phyloP scores from a whole-genome alignment of 2,888 invertebrate genomes.

The Eristalis intricaria region DNA sequence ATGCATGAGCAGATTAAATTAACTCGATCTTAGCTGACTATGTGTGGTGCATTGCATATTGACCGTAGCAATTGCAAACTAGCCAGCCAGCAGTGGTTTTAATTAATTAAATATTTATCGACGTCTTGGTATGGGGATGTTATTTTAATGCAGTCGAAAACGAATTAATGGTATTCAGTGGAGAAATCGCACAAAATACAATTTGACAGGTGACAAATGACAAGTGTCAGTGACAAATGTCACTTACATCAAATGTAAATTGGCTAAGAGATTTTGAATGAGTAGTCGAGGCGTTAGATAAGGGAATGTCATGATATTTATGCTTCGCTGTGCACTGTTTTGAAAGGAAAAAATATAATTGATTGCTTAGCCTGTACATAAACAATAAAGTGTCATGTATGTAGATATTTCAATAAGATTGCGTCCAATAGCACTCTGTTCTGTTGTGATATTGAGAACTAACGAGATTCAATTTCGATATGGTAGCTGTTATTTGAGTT shows the following conservation, averaged over 20 bases:
- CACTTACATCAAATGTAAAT: conserved; percentile 12
- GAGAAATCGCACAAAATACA: conserved; percentile 59
- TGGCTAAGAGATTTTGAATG: not conserved
- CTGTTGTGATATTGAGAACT: too few relatives aligned
- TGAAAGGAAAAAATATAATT: not conserved
- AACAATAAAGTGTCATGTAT: not conserved
- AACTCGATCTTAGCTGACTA: conserved; percentile 29
- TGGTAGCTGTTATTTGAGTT: too few relatives aligned
- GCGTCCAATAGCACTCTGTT: too few relatives aligned
- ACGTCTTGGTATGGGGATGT: conserved; percentile 63
- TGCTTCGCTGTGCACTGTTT: not conserved
- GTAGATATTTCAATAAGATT: not conserved
- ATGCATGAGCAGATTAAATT: conserved; percentile 48
- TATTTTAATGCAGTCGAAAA: conserved; percentile 57
- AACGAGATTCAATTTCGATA: too few relatives aligned
- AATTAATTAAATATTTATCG: conserved; percentile 66
- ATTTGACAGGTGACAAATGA: conserved; percentile 61
- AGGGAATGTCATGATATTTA: not conserved
- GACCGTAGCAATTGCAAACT: conserved; percentile 8
- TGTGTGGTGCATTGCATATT: conserved; percentile 7
- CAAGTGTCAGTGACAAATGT: conserved; percentile 38
- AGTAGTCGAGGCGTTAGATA: not conserved
- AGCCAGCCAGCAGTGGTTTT: conserved; percentile 37
- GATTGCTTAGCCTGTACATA: not conserved
- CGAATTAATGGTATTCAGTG: conserved; percentile 44